Evolutionary conservation across 2,113 vertebrate genomes (phyloP), one percentile per base, ranked within the genome.

Genomic region (Opisthocomus hoazin): DNA sequence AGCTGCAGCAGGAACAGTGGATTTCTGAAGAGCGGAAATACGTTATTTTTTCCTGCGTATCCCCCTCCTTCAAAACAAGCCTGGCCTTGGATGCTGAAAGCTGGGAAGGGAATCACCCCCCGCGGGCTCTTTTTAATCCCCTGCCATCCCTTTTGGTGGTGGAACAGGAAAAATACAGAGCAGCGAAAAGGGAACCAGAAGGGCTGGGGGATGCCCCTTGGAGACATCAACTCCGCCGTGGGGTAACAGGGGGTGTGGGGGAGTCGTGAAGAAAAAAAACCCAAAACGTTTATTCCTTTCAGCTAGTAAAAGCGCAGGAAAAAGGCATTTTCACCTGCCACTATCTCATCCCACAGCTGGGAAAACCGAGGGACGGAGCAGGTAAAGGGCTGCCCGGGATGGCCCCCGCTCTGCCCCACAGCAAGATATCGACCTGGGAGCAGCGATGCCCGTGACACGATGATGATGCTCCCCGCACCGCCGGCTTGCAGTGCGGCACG

Each of bases 231-330:
- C 39, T 36, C 57, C 58, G 64, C 58, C 73, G 29, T 23, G 23
- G 30, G 9, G 30, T 39, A 56, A 75, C 21, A 27, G 0, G 0
- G 34, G 12, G 10, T 4, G 5, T 0, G 2, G 7, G 29, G 24
- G 37, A 89, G 46, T 26, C 11, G 5, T 5, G 19, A 22, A 54
- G 10, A 3, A 22, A 79, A 73, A 43, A 6, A 2, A 0, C 2
- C 43, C 19, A 2, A 50, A 77, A 68, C 12, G 54, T 45, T 57
- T 18, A n/a, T 6, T 61, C 54, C 27, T 77, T 50, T 23, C 34
- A 53, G 41, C 29, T 15, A 34, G 19, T 1, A 68, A 75, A 74
- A 84, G 22, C 36, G 14, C 23, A 74, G 29, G 14, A 23, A 68
- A 89, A 66, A 51, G 30, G 9, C 30, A 39, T 58, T 81, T 89